Conservation (phyloP, 2,797 vertebrate genomes). For the Pseudopleuronectes americanus region DNA sequence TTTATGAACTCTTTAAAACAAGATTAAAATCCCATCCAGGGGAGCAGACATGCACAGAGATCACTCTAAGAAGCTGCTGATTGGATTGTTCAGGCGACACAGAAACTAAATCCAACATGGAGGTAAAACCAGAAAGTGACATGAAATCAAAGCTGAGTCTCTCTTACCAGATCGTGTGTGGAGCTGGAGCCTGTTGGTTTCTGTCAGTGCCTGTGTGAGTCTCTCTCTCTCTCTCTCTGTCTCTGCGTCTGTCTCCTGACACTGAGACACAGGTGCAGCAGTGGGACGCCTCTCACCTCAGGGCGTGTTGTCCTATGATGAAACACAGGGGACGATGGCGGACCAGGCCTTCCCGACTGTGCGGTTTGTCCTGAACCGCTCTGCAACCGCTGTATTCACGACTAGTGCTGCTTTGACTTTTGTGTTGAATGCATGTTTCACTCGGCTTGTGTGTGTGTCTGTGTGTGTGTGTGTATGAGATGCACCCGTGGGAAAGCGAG, state of each 20-base stretch:
- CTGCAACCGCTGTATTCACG: background rate
- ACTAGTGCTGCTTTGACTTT: no score
- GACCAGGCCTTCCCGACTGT: background rate
- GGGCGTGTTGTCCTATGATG: conserved; percentile 53
- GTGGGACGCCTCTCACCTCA: background rate
- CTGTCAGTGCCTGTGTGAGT: background rate
- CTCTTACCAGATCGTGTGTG: conserved; percentile 56
- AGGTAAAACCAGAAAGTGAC: background rate
- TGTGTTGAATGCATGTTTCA: background rate
- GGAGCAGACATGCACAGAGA: background rate
- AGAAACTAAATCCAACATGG: background rate
- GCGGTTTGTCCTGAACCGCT: background rate
- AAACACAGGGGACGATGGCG: conserved; percentile 19
- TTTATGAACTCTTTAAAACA: background rate
- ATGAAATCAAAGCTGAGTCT: conserved; percentile 47
- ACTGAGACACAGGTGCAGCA: conserved; percentile 49
- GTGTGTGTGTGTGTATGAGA: background rate
- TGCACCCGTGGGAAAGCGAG: background rate
- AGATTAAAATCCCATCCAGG: background rate
- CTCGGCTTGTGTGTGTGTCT: background rate
- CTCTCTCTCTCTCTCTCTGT: background rate
- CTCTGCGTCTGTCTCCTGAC: conserved; percentile 13
- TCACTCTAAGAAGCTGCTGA: background rate
- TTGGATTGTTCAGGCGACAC: background rate
- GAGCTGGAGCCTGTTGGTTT: conserved; percentile 6